Evolutionary conservation across 2,113 vertebrate genomes (phyloP).

Genomic region (Artemisiospiza belli): DNA sequence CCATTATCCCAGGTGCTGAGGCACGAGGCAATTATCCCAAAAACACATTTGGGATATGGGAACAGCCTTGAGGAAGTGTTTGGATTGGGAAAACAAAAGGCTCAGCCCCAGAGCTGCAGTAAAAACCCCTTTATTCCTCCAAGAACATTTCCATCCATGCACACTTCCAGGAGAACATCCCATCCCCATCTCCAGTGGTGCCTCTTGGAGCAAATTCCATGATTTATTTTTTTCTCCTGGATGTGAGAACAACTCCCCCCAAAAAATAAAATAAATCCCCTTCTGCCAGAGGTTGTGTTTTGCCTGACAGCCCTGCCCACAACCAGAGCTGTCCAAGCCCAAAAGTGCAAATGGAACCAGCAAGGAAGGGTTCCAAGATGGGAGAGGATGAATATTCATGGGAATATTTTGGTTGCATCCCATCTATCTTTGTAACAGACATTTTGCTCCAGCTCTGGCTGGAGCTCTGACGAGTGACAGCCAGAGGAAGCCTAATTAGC

Average conservation of each 20-base stretch:
- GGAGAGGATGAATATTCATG: not conserved
- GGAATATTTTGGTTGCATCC: not conserved
- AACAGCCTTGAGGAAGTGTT: no score
- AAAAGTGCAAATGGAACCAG: not conserved
- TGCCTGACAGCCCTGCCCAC: not conserved
- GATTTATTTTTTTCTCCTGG: not conserved
- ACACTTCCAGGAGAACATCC: not conserved
- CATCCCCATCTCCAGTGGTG: not conserved
- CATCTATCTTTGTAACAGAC: not conserved
- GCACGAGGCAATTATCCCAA: not conserved
- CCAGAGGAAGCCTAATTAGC: not conserved
- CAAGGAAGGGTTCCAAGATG: fast-evolving
- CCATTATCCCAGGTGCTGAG: not conserved
- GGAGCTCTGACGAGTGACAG: not conserved
- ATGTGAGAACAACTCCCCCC: not conserved
- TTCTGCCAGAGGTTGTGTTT: not conserved
- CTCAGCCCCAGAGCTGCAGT: fast-evolving
- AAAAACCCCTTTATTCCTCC: not conserved
- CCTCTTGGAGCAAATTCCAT: not conserved
- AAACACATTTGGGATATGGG: not conserved
- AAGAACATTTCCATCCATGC: not conserved
- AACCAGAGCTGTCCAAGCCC: not conserved
- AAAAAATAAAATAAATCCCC: not conserved
- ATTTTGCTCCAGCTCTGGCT: not conserved
- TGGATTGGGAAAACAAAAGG: not conserved